These are phyloP conservation scores for Pachycephala philippinensis DNA, from an alignment of 2,113 vertebrate genomes.

Conservation along the genomic window DNA sequence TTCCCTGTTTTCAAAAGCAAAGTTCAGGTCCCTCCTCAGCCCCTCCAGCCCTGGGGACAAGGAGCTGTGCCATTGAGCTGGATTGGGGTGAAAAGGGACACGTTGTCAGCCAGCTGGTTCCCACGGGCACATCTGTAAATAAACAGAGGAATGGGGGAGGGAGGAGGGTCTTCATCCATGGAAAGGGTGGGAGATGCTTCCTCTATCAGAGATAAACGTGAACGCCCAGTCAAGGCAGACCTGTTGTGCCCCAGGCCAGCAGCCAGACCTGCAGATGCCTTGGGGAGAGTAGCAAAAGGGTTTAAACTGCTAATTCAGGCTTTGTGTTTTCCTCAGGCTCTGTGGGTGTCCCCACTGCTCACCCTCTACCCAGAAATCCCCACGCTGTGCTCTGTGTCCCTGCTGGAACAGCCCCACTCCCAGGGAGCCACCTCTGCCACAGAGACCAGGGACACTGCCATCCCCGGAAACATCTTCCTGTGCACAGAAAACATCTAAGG, in stretches of 20 bases:
- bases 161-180: background rate
- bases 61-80: background rate
- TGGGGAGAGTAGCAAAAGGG: background rate
- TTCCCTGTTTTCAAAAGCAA: background rate
- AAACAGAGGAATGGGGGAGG: background rate
- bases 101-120: background rate
- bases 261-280: background rate
- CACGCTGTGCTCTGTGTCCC: background rate
- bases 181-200: background rate
- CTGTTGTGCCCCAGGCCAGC: background rate
- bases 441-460: rapidly evolving
- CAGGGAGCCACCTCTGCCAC: background rate
- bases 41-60: rapidly evolving
- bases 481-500: rapidly evolving
- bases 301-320: background rate
- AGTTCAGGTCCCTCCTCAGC: rapidly evolving
- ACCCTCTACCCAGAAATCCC: background rate
- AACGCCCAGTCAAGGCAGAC: rapidly evolving
- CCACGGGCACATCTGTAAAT: rapidly evolving
- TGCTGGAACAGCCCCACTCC: background rate
- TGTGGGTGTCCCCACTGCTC: background rate
- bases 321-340: background rate
- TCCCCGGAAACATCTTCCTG: rapidly evolving
- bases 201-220: rapidly evolving
- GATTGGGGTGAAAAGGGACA: background rate